Base-by-base conservation (phyloP, 2,797 vertebrate genomes). In the Myotis vivesi region DNA sequence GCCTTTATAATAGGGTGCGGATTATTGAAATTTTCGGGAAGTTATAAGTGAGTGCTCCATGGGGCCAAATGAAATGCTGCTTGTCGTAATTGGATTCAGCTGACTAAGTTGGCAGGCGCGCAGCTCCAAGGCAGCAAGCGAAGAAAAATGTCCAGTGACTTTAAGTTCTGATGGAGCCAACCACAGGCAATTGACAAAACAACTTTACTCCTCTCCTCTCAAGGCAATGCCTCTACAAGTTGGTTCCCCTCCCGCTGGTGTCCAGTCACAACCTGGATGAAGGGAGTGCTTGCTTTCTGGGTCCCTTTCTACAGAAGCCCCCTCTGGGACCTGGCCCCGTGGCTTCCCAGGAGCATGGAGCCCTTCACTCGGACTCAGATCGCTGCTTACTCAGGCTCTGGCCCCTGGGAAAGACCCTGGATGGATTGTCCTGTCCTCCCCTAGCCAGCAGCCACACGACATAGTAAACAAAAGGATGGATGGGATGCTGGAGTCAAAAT, bases 81-180 rank as follows among this genome's bases (percentile, higher is more conserved):
- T 98, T 82, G 87, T 94, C 93, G 97, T 98, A 98, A 99, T 99
- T 98, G 98, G 98, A 99, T 98, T 99, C 98, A 98, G 98, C 98
- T 98, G 98, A 98, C 98, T 98, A 97, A 98, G 98, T 98, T 98
- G 98, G 98, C 98, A 98, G 98, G 97, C 98, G 69, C 73, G 95
- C 98, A 98, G 98, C 98, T 98, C 97, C 97, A 96, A 98, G 98
- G 98, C 98, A 98, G 97, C 95, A 51, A 98, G 98, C 87, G 95
- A 98, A 98, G 98, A 98, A 98, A 98, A 98, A 98, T 98, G 98
- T 98, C 97, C 96, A 77, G 96, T 80, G 95, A 94, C 95, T 98
- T 97, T 97, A 98, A 98, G 95, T 98, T 98, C 97, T 98, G 96
- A 97, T 94, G 94, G 83, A 98, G 96, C 96, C 97, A 93, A 95